Evolutionary conservation across 2,113 vertebrate species (phyloP), one percentile per base, ranked within the genome.

Genomic region (Mormoops blainvillei): DNA sequence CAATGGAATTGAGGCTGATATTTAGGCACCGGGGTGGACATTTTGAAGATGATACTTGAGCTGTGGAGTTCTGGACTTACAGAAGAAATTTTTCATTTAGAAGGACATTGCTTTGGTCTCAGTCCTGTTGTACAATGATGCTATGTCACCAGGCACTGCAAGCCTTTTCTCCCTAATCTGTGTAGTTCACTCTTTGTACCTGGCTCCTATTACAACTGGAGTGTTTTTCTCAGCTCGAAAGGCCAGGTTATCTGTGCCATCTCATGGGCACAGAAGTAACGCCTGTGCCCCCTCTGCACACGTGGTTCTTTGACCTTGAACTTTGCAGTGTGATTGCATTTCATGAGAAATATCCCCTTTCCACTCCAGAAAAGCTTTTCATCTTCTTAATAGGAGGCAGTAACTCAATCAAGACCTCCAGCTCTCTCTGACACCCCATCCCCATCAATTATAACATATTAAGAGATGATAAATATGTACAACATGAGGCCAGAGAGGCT

Each of bases 281-380:
- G 5, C 19, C 14, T 15, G 12, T 74, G 71, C n/a, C 45, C 18
- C 31, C 7, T 41, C 16, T 91, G 45, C 31, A 41, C 61, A 26
- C 18, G 16, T 82, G 54, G 19, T 43, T 95, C 87, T 83, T 94
- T 77, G 82, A 87, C 89, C 83, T 92, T 94, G 87, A 88, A 81
- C 50, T 84, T 58, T 50, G 33, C 63, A 20, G 16, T 13, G 9
- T 68, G 48, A 63, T 85, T 85, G 41, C 14, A 24, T 84, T 81
- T 84, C 52, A 14, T 50, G 38, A 95, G 71, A 92, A 88, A n/a
- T 77, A 85, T 1, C 33, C 13, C 86, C 54, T 91, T 84, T 71
- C 43, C 26, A 28, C 15, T 81, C 11, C 56, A 89, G 67, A 76
- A 74, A 45, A 74, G 13, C 11, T 94, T 89, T 83, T 63, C 18